These are phyloP conservation scores for Coleophora flavipennella DNA, from an alignment of 2,888 invertebrate species.

Conservation along the genomic window DNA sequence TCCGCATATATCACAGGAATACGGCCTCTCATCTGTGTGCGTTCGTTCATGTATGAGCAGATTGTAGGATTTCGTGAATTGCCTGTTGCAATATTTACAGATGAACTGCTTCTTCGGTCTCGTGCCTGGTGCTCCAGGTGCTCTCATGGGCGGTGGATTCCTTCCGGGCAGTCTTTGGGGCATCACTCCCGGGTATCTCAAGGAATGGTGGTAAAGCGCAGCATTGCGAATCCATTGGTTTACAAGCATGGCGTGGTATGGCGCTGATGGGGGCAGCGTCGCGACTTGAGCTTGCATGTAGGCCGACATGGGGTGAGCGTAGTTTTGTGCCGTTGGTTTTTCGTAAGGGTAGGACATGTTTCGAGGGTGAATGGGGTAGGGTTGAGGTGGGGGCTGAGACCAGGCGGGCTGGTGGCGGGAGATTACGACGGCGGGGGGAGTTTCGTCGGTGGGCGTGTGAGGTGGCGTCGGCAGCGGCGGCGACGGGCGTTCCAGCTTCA, in stretches of 20 bases:
- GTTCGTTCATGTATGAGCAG: conserved; percentile 97
- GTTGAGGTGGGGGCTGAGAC: conserved; percentile 42
- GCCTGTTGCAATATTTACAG: conserved; percentile 96
- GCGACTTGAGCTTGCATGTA: conserved; percentile 65
- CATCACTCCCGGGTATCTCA: conserved; percentile 64
- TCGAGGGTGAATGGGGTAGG: conserved; percentile 49
- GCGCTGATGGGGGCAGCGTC: conserved; percentile 55
- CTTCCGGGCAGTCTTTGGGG: conserved; percentile 65
- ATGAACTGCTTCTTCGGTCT: conserved; percentile 91
- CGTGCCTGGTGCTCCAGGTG: conserved; percentile 70
- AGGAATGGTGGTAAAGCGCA: conserved; percentile 75
- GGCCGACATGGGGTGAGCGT: conserved; percentile 55
- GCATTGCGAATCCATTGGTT: conserved; percentile 84
- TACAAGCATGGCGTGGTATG: conserved; percentile 75
- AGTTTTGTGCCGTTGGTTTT: conserved; percentile 43
- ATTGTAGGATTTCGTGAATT: conserved; percentile 99
- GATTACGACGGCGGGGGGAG: conserved; percentile 62
- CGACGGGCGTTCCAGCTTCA: conserved; percentile 74
- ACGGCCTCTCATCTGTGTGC: conserved; percentile 96
- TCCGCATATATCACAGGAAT: conserved; percentile 96
- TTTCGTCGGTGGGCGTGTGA: conserved; percentile 79
- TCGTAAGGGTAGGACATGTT: conserved; percentile 56
- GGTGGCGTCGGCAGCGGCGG: conserved; percentile 80
- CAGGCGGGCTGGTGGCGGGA: conserved; percentile 53
- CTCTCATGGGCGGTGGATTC: conserved; percentile 69